Conservation (phyloP, 1,140 invertebrate genomes). For the fruit fly (Drosophila melanogaster) region DNA sequence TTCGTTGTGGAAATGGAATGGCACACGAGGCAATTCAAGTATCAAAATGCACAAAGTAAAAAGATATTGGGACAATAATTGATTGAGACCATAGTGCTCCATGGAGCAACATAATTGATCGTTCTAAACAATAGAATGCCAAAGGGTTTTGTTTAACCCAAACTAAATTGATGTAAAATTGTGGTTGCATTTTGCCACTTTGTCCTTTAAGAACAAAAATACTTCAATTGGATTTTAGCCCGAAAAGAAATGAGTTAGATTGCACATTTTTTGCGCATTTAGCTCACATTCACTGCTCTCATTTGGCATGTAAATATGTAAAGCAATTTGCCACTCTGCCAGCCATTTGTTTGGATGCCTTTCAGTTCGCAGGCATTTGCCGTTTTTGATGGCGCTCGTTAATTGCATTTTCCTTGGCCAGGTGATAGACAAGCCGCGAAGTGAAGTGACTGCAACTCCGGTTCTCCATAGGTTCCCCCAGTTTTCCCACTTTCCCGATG, state of each 20-base stretch:
- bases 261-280: not conserved
- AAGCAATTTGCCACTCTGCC: constrained; percentile 57
- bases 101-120: constrained; percentile 15
- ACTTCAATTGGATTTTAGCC: not conserved
- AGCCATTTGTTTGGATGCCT: constrained; percentile 50
- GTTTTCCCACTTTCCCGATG: not conserved
- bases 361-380: constrained; percentile 57
- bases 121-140: not conserved
- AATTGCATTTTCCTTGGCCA: constrained; percentile 73
- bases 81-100: not conserved
- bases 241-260: constrained; percentile 1
- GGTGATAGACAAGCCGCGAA: constrained; percentile 58
- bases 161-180: not conserved
- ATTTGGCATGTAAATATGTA: constrained; percentile 47
- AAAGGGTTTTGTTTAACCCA: not conserved
- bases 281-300: constrained; percentile 21
- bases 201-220: too few species aligned
- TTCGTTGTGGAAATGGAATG: constrained; percentile 22
- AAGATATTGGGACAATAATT: constrained; percentile 25
- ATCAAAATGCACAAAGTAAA: constrained; percentile 16
- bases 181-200: too few species aligned
- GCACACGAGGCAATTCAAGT: constrained; percentile 24
- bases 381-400: constrained; percentile 65
- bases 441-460: constrained; percentile 44
- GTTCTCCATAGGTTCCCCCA: not conserved